phyloP scores from a whole-genome alignment of 2,797 vertebrate species.

The Heterohyrax brucei region DNA sequence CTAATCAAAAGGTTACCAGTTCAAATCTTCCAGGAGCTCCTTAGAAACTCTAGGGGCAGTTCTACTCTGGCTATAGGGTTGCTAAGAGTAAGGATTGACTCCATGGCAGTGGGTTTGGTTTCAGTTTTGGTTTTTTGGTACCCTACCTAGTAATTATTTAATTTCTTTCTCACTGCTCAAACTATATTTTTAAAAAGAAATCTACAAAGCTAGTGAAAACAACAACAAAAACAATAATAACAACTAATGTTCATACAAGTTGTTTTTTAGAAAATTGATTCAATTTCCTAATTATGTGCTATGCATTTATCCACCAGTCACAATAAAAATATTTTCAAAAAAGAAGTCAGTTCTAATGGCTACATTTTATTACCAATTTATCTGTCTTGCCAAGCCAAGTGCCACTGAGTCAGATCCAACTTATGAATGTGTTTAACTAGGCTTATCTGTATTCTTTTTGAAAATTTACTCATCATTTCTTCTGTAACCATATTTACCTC shows the following conservation, averaged over 20 bases:
- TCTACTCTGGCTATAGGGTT: too few species aligned
- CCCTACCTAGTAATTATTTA: not conserved
- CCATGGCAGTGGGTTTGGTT: too few species aligned
- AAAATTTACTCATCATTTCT: not conserved
- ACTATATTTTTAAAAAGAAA: not conserved
- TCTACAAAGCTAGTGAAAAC: not conserved
- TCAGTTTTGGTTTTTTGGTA: too few species aligned
- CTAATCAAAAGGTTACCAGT: too few species aligned
- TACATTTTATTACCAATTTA: not conserved
- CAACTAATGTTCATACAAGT: not conserved
- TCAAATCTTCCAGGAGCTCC: too few species aligned
- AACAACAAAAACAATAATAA: not conserved
- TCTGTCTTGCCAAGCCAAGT: too few species aligned
- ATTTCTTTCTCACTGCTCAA: not conserved
- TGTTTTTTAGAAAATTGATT: slow-evolving; percentile 12
- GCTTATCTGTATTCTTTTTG: not conserved
- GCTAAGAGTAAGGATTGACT: too few species aligned
- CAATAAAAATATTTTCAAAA: not conserved
- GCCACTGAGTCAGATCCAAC: too few species aligned
- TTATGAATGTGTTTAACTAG: not conserved
- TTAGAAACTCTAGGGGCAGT: too few species aligned
- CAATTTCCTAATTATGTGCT: not conserved
- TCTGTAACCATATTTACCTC: not conserved
- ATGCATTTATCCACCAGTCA: not conserved
- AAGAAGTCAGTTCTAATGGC: rapidly evolving